Evolutionary conservation across 2,888 invertebrate species (phyloP), one percentile per base, ranked within the genome.

Genomic region (Polia nebulosa): DNA sequence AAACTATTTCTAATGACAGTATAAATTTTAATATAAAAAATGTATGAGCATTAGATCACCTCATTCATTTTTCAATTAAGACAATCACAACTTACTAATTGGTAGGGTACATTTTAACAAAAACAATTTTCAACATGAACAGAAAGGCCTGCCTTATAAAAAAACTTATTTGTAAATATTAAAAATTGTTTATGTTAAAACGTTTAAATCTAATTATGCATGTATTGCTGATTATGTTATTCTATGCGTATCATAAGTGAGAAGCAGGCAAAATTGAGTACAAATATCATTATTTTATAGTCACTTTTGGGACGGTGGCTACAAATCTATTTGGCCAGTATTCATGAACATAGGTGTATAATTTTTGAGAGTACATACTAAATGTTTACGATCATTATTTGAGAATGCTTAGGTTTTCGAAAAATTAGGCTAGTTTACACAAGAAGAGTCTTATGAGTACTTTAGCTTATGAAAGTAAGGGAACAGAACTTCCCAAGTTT

Each of bases 21-120:
- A 83, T 73, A 85, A 82, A 87, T 79, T 85, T 85, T 84, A 85
- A 84, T 91, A 88, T 85, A 82, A 90, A 91, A 90, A 90, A 91
- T 90, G 89, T 86, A 89, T 90, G 92, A 90, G 90, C 88, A 90
- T 87, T 89, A 90, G 89, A 92, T 91, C 91, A 91, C 89, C 90
- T 90, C 91, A 92, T 90, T 90, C 88, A 89, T 91, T 92, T 89
- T 88, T 88, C 78, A 81, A 80, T 76, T 76, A 82, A 75, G 58
- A 85, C 74, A 64, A 77, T 84, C 75, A 76, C 75, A 80, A 81
- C 25, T 78, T 73, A 69, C 70, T 80, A 83, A 68, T 62, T 9
- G 25, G 58, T 81, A 77, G 52, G 72, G 69, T 69, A 75, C 51
- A 78, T 65, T 85, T 85, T 71, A 45, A 78, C 73, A 78, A 68